phyloP scores from a whole-genome alignment of 2,888 invertebrate genomes.

The Pimpla rufipes region DNA sequence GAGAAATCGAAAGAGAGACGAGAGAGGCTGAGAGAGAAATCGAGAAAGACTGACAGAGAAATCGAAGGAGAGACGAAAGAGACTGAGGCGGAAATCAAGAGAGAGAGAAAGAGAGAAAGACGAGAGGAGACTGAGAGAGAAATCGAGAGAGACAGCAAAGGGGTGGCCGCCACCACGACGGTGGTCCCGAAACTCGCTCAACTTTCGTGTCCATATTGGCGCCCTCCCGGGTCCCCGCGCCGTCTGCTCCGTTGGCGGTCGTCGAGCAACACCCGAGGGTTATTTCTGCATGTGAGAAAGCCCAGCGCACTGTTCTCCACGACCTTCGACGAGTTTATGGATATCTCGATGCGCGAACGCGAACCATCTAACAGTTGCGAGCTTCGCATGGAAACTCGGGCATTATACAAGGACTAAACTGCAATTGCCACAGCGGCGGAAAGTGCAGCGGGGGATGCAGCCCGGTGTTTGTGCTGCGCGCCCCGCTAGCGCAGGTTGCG shows the following conservation, averaged over 20 bases:
- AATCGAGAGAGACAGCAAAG: no score
- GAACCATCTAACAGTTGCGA: background rate
- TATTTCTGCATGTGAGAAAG: background rate
- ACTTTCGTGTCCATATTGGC: slow-evolving; percentile 61
- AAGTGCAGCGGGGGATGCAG: background rate
- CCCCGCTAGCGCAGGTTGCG: background rate
- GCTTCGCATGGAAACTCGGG: background rate
- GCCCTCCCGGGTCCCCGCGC: slow-evolving; percentile 22
- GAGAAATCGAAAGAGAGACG: no score
- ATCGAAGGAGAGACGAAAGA: no score
- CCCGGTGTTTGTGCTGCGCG: background rate
- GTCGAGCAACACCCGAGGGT: background rate
- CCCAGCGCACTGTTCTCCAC: no score
- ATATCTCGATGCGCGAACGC: background rate
- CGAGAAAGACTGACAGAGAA: slow-evolving; percentile 11
- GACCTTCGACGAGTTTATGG: background rate
- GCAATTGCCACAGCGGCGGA: background rate
- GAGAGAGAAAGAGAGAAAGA: slow-evolving; percentile 13
- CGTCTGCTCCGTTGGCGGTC: slow-evolving; percentile 11
- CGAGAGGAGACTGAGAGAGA: slow-evolving; percentile 23
- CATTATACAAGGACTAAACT: background rate
- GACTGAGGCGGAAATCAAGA: slow-evolving; percentile 15
- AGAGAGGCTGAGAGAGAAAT: slow-evolving; percentile 21
- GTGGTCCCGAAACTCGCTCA: slow-evolving; percentile 46
- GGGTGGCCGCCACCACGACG: slow-evolving; percentile 35